Conservation (phyloP, 1,140 invertebrate genomes). For the Aplysia californica region DNA sequence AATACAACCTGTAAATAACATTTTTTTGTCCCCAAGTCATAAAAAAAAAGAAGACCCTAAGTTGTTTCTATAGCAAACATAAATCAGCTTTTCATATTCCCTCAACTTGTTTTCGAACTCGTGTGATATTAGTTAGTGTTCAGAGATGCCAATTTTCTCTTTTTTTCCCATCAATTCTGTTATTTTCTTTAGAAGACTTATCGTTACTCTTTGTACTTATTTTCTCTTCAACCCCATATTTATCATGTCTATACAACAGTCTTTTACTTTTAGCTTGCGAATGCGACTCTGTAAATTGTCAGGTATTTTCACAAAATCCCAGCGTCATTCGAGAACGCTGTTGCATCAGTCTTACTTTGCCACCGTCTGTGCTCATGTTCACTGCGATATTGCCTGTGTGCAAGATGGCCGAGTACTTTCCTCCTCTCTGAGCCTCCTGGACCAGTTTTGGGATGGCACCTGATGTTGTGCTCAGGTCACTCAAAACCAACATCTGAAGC, state of each 20-base stretch:
- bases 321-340: not conserved
- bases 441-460: not conserved
- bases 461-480: not conserved
- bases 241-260: not conserved
- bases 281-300: not conserved
- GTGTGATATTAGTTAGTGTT: too few species aligned
- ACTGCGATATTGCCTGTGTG: not conserved
- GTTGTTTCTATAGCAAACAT: too few species aligned
- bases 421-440: not conserved
- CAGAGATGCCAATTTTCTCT: too few species aligned
- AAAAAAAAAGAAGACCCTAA: too few species aligned
- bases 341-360: not conserved
- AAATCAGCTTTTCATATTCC: too few species aligned
- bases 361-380: not conserved
- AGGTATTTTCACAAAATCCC: not conserved
- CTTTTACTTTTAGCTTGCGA: not conserved
- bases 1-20: too few species aligned
- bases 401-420: not conserved
- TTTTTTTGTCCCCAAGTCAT: too few species aligned
- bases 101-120: too few species aligned
- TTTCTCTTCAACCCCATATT: not conserved
- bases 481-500: not conserved
- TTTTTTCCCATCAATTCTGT: not conserved
- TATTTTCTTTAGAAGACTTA: not conserved
- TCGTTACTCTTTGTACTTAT: not conserved